A percentile compares a stretch with the other conserved stretches of the same genome.
Evolutionary conservation across 2,113 vertebrate species (phyloP).

Genomic region (Catagonus wagneri): DNA sequence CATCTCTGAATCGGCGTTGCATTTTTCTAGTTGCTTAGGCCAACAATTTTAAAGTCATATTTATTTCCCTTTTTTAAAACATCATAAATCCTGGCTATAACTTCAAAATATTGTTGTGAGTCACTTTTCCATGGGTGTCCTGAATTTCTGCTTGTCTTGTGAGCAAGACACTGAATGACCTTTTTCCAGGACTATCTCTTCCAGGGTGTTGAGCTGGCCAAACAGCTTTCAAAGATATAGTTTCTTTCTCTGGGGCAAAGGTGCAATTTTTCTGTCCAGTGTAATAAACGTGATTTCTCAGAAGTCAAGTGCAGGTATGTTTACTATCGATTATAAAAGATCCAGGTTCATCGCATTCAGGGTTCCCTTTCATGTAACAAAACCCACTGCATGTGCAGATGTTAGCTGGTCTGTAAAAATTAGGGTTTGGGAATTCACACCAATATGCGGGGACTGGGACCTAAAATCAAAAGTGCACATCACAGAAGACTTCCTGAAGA

Average conservation of each 20-base stretch:
- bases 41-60: background rate
- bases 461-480: background rate
- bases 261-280: background rate
- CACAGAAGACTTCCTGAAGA: background rate
- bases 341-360: background rate
- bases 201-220: background rate
- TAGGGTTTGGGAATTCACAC: background rate
- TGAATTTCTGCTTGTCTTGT: background rate
- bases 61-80: constrained; percentile 1
- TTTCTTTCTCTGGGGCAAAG: background rate
- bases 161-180: background rate
- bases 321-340: background rate
- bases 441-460: background rate
- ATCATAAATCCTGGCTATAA: background rate
- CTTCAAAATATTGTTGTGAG: constrained; percentile 19
- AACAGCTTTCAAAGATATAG: background rate
- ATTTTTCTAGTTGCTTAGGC: background rate
- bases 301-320: background rate
- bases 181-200: background rate
- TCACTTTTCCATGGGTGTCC: background rate
- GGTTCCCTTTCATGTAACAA: background rate
- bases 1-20: background rate
- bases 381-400: background rate
- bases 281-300: background rate
- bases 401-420: background rate